Base-by-base conservation (phyloP, 2,113 vertebrate genomes). In the Struthio camelus region DNA sequence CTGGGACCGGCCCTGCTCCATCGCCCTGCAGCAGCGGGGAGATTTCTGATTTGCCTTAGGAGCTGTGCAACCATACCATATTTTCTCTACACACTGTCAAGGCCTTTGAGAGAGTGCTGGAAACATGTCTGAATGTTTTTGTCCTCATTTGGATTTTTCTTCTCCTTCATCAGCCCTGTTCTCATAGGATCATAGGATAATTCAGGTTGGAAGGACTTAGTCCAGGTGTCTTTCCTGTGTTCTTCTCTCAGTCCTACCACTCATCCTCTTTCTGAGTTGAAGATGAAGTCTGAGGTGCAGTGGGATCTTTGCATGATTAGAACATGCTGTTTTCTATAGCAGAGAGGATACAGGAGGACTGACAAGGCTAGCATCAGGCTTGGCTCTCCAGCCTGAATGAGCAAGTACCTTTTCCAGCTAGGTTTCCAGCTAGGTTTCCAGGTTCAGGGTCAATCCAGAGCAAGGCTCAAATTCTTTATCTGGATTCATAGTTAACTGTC, bases 51-150 rank as follows among this genome's bases (percentile, higher is more conserved):
- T 42, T 17, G 40, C 27, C 53, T 54, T 22, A 19, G 32, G 11
- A 46, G 3, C 32, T 16, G 59, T n/a, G 36, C 42, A 30, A 1
- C 13, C 1, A 0, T 23, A 22, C 13, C 50, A 0, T 8, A 8
- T 2, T 4, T 8, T 46, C 50, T 23, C n/a, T 7, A 51, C 4
- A 24, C 32, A 0, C 16, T 11, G n/a, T 4, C 24, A 13, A 13
- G 48, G 34, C 34, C 15, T 34, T 11, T 2, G 46, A 40, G 61
- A 20, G 1, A 14, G 1, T 5, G 24, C 58, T 1, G 50, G 11
- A 30, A 4, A 4, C 1, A 19, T 44, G 7, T 20, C 50, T 24
- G 25, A 1, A 3, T 25, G 56, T 65, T 23, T 51, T 25, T 42
- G n/a, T 56, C 7, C 14, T 23, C 19, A 25, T 15, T 40, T 4